Evolutionary conservation across 2,888 invertebrate genomes (phyloP), one percentile per base, ranked within the genome.

Genomic region (Cheilosia grossa): DNA sequence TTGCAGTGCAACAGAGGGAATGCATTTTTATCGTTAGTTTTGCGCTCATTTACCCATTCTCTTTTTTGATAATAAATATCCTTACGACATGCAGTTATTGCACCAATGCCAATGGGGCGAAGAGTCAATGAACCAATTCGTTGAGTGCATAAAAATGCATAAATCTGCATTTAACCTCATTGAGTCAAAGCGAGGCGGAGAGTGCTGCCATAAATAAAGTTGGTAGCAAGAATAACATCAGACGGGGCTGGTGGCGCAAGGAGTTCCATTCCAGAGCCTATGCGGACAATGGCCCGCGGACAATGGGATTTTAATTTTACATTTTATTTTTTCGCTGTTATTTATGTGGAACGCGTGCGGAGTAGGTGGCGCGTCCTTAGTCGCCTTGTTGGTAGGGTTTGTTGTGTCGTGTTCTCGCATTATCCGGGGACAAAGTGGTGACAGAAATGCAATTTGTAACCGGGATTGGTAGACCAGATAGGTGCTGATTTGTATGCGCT

Each of bases 41-140:
- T 19, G 47, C 42, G 17, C 44, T 66, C 66, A 64, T 64, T 74
- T 74, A 40, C n/a, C 37, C 24, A 17, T 15, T 49, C 56, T 24
- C 47, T 24, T 24, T 21, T 51, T 53, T 21, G 53, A 40, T 40
- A 69, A 78, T 70, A 78, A 78, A 78, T 70, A 40, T 63, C 49
- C 66, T 56, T 69, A 19, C 40, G 47, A 40, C 42, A 51, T 17
- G 33, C 27, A 27, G 51, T 37, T 30, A 67, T 75, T 53, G 59
- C 42, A 33, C 15, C 42, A 40, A 33, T 44, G 24, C 15, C 42
- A 40, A 33, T 44, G 24, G 58, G 44, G 17, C 30, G 51, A 4
- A 59, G 64, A 83, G 83, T 80, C 83, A 70, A 70, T 80, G 74
- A 83, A 80, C 83, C 74, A 83, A 83, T 80, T 83, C 75, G 80